Conservation (phyloP, 2,113 vertebrate species). For the Gallinago media region DNA sequence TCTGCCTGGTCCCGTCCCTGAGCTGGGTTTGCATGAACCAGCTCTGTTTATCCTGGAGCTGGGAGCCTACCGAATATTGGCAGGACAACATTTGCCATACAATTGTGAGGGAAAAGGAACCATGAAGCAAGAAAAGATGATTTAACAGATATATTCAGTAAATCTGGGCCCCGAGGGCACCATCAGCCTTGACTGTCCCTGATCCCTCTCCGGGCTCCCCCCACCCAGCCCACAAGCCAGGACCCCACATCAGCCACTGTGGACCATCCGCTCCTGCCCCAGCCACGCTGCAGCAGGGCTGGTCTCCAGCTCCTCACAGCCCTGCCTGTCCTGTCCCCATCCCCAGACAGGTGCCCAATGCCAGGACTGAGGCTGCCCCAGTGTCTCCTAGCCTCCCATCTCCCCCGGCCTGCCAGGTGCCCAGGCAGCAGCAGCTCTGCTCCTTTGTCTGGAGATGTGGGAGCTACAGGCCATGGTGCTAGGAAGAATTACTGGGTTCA, state of each 20-base stretch:
- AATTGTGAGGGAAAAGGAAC: not conserved
- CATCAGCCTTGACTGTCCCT: not conserved
- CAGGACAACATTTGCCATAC: not conserved
- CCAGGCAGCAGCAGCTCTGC: not conserved
- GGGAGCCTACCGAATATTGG: not conserved
- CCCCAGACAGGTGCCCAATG: accelerated
- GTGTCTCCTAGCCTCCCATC: accelerated
- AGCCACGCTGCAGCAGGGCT: accelerated
- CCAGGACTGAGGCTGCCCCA: not conserved
- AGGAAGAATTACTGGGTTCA: not conserved
- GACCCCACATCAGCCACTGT: accelerated
- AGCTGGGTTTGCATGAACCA: not conserved
- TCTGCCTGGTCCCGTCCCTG: accelerated
- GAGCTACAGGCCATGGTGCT: accelerated
- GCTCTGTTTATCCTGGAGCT: not conserved
- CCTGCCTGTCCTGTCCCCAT: not conserved
- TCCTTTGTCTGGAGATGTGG: not conserved
- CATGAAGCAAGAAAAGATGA: not conserved
- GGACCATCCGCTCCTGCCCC: not conserved
- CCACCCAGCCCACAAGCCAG: too few relatives aligned
- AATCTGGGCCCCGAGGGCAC: not conserved
- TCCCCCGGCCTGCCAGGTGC: accelerated
- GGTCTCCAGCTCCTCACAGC: not conserved
- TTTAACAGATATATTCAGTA: not conserved
- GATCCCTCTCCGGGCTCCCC: not conserved